These are phyloP conservation scores for Hydrozoanthus tunicans DNA, from an alignment of 64 coral and sea anemone species.

Conservation along the genomic window DNA sequence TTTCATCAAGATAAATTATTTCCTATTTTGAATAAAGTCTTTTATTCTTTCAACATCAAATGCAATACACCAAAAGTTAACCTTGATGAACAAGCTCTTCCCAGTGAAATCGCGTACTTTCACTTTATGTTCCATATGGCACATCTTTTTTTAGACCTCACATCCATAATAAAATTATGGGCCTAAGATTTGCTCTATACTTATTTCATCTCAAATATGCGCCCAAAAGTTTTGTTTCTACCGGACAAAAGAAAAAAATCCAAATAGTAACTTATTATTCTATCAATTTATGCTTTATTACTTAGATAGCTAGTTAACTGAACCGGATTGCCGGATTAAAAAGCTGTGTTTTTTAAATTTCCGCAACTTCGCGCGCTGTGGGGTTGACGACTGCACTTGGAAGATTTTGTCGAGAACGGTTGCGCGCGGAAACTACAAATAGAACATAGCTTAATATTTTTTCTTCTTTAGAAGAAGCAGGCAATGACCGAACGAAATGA, in stretches of 20 bases:
- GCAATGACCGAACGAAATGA: background rate
- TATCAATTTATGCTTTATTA: no score
- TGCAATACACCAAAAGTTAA: no score
- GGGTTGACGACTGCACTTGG: no score
- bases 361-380: no score
- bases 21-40: background rate
- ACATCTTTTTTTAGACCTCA: background rate
- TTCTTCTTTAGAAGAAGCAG: background rate
- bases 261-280: background rate
- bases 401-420: no score
- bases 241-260: background rate
- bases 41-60: background rate
- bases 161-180: background rate
- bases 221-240: background rate
- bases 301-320: no score
- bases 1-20: slow-evolving; percentile 45
- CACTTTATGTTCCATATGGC: slow-evolving; percentile 34
- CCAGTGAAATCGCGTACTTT: background rate
- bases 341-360: no score
- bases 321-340: no score
- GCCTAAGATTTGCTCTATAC: slow-evolving; percentile 4
- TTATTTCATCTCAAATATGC: background rate
- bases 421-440: no score
- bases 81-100: background rate
- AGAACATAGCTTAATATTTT: no score